These are phyloP conservation scores for Amaurobius ferox DNA, from an alignment of 2,888 invertebrate species.

Conservation along the genomic window DNA sequence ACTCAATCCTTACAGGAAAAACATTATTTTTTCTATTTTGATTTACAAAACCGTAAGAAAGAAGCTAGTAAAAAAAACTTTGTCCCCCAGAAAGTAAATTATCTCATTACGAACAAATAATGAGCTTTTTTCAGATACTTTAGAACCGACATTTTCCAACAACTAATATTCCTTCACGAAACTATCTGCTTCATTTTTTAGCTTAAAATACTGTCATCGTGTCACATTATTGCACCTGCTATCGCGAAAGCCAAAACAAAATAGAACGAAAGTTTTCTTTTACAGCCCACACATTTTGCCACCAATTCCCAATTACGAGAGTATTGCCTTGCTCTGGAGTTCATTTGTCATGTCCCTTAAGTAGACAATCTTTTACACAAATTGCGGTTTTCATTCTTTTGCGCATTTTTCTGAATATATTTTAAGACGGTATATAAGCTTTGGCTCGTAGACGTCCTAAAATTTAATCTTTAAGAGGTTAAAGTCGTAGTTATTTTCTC, in stretches of 20 bases:
- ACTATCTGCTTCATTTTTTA: slow-evolving; percentile 1
- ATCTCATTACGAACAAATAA: slow-evolving; percentile 5
- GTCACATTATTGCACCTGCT: slow-evolving; percentile 10
- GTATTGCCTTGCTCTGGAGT: not conserved
- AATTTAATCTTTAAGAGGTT: too few relatives aligned
- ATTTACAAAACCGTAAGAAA: too few relatives aligned
- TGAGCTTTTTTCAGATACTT: not conserved
- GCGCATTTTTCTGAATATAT: not conserved
- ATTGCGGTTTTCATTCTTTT: not conserved
- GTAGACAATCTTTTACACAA: slow-evolving; percentile 2
- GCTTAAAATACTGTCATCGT: slow-evolving; percentile 13
- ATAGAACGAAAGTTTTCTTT: not conserved
- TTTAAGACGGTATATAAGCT: not conserved
- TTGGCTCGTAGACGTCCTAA: not conserved
- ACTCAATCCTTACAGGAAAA: too few relatives aligned
- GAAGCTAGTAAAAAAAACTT: not conserved
- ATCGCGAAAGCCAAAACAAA: not conserved
- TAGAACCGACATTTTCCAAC: not conserved
- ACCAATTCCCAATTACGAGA: slow-evolving; percentile 7
- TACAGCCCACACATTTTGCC: not conserved
- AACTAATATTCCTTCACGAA: not conserved
- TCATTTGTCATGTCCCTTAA: slow-evolving; percentile 1
- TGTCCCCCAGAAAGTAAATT: not conserved
- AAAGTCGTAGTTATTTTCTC: too few relatives aligned
- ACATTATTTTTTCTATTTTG: too few relatives aligned